Base-by-base conservation (phyloP, 1,140 invertebrate genomes). In the Zaprionus africanus region DNA sequence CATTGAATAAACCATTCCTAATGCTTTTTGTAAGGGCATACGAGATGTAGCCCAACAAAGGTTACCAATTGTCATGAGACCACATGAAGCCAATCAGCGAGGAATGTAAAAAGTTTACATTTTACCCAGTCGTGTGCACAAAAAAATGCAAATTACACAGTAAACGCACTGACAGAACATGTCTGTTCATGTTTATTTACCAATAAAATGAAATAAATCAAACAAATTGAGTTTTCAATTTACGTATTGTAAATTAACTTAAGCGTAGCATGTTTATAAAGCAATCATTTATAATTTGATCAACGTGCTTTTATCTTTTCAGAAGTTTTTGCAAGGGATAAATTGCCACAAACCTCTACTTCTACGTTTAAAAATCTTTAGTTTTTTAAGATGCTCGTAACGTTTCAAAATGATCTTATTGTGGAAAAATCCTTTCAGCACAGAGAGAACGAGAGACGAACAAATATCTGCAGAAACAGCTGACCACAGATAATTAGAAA, bases 401-500 rank as follows among this genome's bases (percentile, higher is more conserved):
- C 28, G 12, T 64, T 38, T 36, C 11, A 28, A 51, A 31, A 26
- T 53, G 28, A 15, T 34, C 19, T 12, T 26, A 36, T 17, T 53
- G 49, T n/a, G 15, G 13, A 68, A 34, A 38, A 54, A 19, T 31
- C 49, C 24, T 17, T 46, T 46, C 46, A 36, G 17, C 5, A 13
- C 22, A 5, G 19, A 31, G 46, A 38, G 15, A 41, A 15, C 12
- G 15, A 9, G 41, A 46, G 41, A 72, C 26, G 24, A 43, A 56
- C 24, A 60, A 81, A 26, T 51, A 64, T 46, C 31, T 58, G n/a
- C 36, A 53, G 46, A n/a, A 76, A 53, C 28, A 38, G 51, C 56
- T 76, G 46, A 84, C 81, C 81, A 28, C 77, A 69, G 68, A 67
- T 84, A 81, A 83, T 83, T 84, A 83, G 57, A 76, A 79, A 83